These are phyloP conservation scores for Tenebrosternarchus preto DNA, from an alignment of 2,113 vertebrate genomes.

Conservation along the genomic window DNA sequence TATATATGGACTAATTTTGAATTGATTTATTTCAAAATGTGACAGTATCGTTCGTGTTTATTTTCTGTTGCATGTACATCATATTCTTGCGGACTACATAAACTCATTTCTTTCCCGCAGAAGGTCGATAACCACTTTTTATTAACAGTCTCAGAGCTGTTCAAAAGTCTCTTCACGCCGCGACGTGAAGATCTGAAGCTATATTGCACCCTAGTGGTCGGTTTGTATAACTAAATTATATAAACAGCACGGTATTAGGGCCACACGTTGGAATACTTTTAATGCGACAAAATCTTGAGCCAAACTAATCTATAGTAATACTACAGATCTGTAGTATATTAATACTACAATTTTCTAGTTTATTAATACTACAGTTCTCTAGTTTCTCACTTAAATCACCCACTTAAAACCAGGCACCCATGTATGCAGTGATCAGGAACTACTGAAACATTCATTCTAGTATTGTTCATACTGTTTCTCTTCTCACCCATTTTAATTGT, in stretches of 20 bases:
- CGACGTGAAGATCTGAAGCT: constrained; percentile 41
- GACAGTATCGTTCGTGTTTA: constrained; percentile 35
- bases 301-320: background rate
- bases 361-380: background rate
- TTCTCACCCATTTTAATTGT: background rate
- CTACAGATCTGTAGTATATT: no score
- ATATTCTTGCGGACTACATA: background rate
- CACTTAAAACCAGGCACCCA: background rate
- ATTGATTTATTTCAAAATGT: constrained; percentile 14
- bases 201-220: constrained; percentile 68
- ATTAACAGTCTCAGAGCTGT: background rate
- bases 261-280: background rate
- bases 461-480: background rate
- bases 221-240: background rate
- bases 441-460: background rate
- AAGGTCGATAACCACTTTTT: background rate
- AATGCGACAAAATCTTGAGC: background rate
- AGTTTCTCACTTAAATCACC: background rate
- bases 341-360: background rate
- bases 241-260: background rate
- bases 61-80: background rate
- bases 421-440: background rate
- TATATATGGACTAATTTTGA: background rate
- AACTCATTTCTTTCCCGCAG: background rate
- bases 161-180: constrained; percentile 13